These are phyloP conservation scores for Botia kubotai DNA, from an alignment of 2,797 vertebrate genomes.

Conservation along the genomic window DNA sequence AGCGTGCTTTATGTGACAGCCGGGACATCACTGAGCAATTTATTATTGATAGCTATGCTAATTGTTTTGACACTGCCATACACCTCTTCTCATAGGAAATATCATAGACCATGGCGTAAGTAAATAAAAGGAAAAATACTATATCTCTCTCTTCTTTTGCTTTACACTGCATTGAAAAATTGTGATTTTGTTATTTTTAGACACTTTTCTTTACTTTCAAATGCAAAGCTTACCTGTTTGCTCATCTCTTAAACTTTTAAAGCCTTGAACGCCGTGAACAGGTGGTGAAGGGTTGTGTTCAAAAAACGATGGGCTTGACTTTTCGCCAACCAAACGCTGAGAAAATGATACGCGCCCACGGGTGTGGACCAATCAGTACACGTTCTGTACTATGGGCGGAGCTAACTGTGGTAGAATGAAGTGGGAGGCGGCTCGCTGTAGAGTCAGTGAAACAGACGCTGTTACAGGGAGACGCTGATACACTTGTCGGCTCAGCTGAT, in stretches of 20 bases:
- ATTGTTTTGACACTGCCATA: constrained; percentile 29
- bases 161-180: not conserved
- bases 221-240: constrained; percentile 13
- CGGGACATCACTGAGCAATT: constrained; percentile 3
- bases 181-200: not conserved
- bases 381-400: constrained; percentile 1
- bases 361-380: constrained; percentile 55
- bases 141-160: not conserved
- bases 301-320: constrained; percentile 49
- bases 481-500: constrained; percentile 2
- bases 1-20: constrained; percentile 32
- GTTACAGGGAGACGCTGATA: constrained; percentile 1
- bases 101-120: not conserved
- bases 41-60: not conserved
- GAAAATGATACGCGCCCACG: not conserved
- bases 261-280: constrained; percentile 56
- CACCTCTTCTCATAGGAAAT: not conserved
- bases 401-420: constrained; percentile 47
- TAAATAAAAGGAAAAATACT: not conserved
- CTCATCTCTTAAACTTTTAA: constrained; percentile 38
- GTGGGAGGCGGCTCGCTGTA: constrained; percentile 36
- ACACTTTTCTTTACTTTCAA: not conserved
- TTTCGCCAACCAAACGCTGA: constrained; percentile 55
- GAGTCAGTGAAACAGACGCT: constrained; percentile 51
- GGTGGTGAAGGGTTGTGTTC: constrained; percentile 60